Base-by-base conservation (phyloP, 2,888 invertebrate genomes). In the Arctia plantaginis region DNA sequence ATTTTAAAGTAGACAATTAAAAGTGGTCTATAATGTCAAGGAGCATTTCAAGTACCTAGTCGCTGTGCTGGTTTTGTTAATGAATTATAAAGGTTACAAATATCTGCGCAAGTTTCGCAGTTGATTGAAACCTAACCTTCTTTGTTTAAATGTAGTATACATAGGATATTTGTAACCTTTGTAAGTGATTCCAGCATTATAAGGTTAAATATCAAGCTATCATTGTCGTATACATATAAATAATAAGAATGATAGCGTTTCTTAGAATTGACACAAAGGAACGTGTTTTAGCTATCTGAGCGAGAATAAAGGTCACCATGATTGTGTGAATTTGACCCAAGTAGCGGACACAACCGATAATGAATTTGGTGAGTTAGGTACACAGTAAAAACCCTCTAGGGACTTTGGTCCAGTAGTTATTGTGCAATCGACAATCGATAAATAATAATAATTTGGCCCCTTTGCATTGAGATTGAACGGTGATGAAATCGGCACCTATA, bases 291-390 rank as follows among this genome's bases (percentile, higher is more conserved):
- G 88, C 88, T 94, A 95, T 93, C 93, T 92, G 89, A 93, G 90
- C 86, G 87, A 92, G 93, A 95, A 92, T 93, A 94, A 92, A 94
- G 94, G 93, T 93, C 92, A 87, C 87, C 76, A 85, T 90, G 93
- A 94, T 95, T 93, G 94, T 92, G 89, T 93, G 91, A 94, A 92
- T 91, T 92, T 91, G 93, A 94, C 93, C 94, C 87, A 85, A 89
- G 88, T 92, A 93, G 94, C 95, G 94, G 94, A 94, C 92, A 89
- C 89, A 89, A 78, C 77, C 77, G 92, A 93, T 93, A 93, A 86
- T 83, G 80, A 90, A 91, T 91, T 90, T 89, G 87, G 90, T 88
- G 88, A 88, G 82, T 83, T 85, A 86, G 82, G 82, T 80, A 83
- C 71, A 47, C 62, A 55, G 27, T 70, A 35, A 39, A 44, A 66